Base-by-base conservation (phyloP, 2,888 invertebrate genomes). In the Podabrus alpinus region DNA sequence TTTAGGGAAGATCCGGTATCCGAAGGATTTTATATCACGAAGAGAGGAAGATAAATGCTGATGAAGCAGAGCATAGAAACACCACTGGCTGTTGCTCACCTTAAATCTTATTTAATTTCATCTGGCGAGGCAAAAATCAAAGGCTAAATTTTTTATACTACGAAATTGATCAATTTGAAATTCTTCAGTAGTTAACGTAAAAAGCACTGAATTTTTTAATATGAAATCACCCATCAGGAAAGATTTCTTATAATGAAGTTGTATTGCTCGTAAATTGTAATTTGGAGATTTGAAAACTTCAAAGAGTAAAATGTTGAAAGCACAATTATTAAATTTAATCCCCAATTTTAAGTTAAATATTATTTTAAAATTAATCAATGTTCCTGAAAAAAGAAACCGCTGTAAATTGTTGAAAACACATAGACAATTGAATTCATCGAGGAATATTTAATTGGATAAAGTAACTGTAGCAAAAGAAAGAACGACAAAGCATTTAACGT, bases 371-470 rank as follows among this genome's bases (percentile, higher is more conserved):
- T 45, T 45, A 45, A 45, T 45, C 45, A 45, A 45, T 45, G 13
- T 45, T n/a, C 13, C n/a, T 45, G 21, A 19, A 19, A n/a, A 21
- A 64, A 64, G 21, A 64, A 21, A 64, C 15, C 67, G 67, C 15
- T 72, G 71, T 64, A 75, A 73, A 70, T 74, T 76, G 66, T 25
- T 45, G 68, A 70, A 77, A 77, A 77, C 75, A 76, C 75, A 73
- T 71, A 76, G 76, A 69, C 76, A 76, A 76, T 76, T 76, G 73
- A 69, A 78, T 69, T 73, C 68, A 72, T 64, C 68, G 64, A 71
- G 68, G 79, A 77, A 76, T 77, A 73, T 77, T 77, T 80, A 79
- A 79, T 80, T 80, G 79, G 78, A 80, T 80, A 79, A 80, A 79
- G 75, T 72, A 77, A 78, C 77, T 78, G 80, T 75, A 76, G 73